Conservation (phyloP, 1,140 invertebrate genomes). For the Eupristina koningsbergeri region DNA sequence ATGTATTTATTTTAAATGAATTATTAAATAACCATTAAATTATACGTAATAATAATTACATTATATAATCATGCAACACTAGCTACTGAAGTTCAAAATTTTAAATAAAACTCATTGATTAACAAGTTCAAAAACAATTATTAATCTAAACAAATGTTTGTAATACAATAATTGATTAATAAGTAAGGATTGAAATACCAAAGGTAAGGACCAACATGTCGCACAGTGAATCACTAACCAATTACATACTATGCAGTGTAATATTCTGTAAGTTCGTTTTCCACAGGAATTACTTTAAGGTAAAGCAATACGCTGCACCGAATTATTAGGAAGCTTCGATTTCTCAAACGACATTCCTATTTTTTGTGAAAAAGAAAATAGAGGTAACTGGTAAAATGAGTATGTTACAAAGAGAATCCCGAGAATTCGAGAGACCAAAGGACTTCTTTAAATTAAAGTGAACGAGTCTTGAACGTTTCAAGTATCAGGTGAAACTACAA, state of each 20-base stretch:
- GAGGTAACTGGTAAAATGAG: background rate
- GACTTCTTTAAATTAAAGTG: slow-evolving; percentile 22
- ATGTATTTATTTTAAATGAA: too few species aligned
- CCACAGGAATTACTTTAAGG: background rate
- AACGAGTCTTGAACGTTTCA: background rate
- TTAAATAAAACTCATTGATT: background rate
- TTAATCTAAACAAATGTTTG: background rate
- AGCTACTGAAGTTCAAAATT: too few species aligned
- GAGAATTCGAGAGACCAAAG: background rate
- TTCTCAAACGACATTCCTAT: slow-evolving; percentile 11
- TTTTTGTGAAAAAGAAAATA: background rate
- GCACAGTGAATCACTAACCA: background rate
- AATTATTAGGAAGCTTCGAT: slow-evolving; percentile 25
- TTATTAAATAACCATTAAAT: too few species aligned
- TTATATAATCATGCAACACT: background rate
- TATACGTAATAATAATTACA: background rate
- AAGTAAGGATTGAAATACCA: background rate
- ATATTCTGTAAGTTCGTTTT: too few species aligned
- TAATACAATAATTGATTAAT: background rate
- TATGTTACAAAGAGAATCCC: slow-evolving; percentile 19
- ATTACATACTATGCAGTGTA: too few species aligned
- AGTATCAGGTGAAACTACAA: background rate
- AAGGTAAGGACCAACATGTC: background rate
- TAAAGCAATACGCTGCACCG: slow-evolving; percentile 15
- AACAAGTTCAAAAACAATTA: background rate